Conservation (phyloP, 2,113 vertebrate genomes). For the Calidris pygmaea region DNA sequence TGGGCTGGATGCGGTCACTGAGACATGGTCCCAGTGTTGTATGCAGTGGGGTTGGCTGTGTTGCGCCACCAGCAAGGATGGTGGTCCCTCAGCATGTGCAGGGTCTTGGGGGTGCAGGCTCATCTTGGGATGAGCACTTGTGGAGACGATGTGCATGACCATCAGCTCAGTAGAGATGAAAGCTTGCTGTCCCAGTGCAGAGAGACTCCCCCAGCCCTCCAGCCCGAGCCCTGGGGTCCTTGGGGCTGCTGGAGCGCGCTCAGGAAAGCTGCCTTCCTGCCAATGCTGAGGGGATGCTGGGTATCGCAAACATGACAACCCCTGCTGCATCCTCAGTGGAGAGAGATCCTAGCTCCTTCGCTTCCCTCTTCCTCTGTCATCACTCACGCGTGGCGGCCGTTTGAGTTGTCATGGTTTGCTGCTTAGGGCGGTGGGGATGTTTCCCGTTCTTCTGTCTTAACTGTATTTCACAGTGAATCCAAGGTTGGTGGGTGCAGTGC, state of each 20-base stretch:
- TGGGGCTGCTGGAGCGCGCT: not conserved
- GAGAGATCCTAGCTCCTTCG: not conserved
- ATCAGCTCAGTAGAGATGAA: not conserved
- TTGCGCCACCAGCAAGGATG: not conserved
- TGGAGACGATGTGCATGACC: not conserved
- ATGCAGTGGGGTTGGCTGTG: not conserved
- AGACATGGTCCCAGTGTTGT: rapidly evolving
- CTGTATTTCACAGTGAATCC: not conserved
- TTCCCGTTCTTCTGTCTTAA: rapidly evolving
- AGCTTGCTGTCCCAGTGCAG: not conserved
- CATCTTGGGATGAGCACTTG: not conserved
- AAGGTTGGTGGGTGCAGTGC: not conserved
- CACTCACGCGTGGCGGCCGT: rapidly evolving
- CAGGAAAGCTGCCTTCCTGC: not conserved
- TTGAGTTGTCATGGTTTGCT: not conserved
- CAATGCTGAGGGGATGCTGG: not conserved
- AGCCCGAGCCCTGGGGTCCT: rapidly evolving
- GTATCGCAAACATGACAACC: not conserved
- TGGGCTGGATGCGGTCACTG: not conserved
- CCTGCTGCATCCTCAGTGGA: not conserved
- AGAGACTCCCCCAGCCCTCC: not conserved
- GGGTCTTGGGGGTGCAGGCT: not conserved
- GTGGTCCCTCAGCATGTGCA: not conserved
- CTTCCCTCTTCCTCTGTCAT: not conserved
- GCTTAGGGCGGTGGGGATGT: not conserved